A percentile compares a stretch with the other conserved stretches of the same genome.
Evolutionary conservation across 2,113 vertebrate genomes (phyloP).

Genomic region (Indri indri): DNA sequence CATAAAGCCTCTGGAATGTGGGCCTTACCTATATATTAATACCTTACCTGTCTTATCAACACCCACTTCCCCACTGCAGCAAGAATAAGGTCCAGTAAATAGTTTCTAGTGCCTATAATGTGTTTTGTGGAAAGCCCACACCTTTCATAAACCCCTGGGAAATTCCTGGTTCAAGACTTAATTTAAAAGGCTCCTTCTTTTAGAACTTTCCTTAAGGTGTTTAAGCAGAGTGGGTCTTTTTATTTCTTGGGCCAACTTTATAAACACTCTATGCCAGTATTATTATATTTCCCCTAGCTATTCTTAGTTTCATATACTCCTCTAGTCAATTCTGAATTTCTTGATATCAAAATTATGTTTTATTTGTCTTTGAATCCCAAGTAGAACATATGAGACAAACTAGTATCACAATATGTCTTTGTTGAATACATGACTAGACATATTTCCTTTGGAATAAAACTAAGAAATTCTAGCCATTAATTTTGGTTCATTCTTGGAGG

Average conservation of each 20-base stretch:
- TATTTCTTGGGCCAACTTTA: not conserved
- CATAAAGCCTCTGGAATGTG: not conserved
- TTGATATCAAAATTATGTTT: not conserved
- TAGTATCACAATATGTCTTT: not conserved
- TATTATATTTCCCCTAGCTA: not conserved
- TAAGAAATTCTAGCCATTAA: not conserved
- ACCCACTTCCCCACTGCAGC: not conserved
- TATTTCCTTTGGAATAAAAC: constrained; percentile 8
- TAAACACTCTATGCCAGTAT: not conserved
- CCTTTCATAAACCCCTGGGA: not conserved
- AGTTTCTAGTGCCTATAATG: not conserved
- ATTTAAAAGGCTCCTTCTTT: not conserved
- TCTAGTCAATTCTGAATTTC: not conserved
- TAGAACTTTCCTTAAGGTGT: not conserved
- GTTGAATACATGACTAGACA: not conserved
- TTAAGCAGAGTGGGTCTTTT: not conserved
- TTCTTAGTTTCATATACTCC: not conserved
- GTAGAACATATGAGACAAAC: not conserved
- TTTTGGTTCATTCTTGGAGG: not conserved
- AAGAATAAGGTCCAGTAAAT: not conserved
- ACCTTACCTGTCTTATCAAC: not conserved
- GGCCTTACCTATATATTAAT: not conserved
- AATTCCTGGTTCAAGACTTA: not conserved
- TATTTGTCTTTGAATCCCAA: not conserved
- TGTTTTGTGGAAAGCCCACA: not conserved